These are phyloP conservation scores for Cephalopterus ornatus DNA, from an alignment of 2,113 vertebrate species.

Conservation along the genomic window DNA sequence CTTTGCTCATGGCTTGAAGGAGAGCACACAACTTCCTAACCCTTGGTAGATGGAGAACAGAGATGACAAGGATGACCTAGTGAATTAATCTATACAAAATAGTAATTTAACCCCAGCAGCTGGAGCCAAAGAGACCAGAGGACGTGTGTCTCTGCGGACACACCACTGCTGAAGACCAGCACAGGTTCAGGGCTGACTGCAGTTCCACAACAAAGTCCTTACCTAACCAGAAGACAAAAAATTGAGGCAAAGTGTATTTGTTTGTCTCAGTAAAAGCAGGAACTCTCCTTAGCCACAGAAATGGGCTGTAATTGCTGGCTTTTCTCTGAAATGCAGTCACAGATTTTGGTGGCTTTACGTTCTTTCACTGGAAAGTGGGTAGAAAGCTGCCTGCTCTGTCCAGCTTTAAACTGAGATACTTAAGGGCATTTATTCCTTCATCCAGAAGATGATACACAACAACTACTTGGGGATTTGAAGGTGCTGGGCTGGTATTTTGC, in stretches of 20 bases:
- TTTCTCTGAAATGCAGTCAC: not conserved
- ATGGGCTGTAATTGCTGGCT: not conserved
- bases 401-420: not conserved
- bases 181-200: not conserved
- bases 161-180: not conserved
- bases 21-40: not conserved
- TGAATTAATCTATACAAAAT: not conserved
- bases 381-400: not conserved
- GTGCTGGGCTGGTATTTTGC: not conserved
- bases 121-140: not conserved
- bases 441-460: not conserved
- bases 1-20: not conserved
- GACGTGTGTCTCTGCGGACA: not conserved
- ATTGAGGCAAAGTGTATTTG: not conserved
- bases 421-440: not conserved
- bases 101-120: not conserved
- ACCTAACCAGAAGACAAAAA: rapidly evolving
- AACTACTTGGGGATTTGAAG: not conserved
- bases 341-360: not conserved
- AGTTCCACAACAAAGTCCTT: not conserved
- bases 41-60: not conserved
- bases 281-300: not conserved
- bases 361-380: not conserved
- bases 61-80: not conserved
- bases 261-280: not conserved